phyloP scores from a whole-genome alignment of 2,797 vertebrate genomes.

The Loris lydekkerianus region DNA sequence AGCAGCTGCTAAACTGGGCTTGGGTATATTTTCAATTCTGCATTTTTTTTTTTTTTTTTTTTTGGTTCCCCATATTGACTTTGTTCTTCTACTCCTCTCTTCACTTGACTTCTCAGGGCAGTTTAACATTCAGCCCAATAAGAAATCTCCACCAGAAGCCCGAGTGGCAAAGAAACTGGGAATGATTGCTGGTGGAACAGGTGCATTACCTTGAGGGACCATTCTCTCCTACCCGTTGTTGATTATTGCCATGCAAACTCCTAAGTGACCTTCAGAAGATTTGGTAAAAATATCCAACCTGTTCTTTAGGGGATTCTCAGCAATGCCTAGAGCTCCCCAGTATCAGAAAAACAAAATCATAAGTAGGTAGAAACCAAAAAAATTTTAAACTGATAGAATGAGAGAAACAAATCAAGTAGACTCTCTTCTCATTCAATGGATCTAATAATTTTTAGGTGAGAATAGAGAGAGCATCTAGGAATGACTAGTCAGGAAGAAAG shows the following conservation, averaged over 20 bases:
- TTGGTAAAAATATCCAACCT: background rate
- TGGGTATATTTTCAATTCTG: background rate
- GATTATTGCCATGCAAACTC: background rate
- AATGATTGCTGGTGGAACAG: slow-evolving; percentile 99
- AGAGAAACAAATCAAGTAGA: background rate
- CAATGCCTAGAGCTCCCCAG: background rate
- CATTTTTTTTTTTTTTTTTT: slow-evolving; percentile 47
- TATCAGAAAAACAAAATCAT: slow-evolving; percentile 30
- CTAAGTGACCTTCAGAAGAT: background rate
- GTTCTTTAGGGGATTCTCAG: background rate
- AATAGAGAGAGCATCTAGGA: background rate
- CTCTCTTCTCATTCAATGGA: background rate
- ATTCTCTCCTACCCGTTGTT: background rate
- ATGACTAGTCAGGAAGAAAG: background rate
- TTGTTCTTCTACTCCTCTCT: slow-evolving; percentile 11
- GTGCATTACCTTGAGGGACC: slow-evolving; percentile 83
- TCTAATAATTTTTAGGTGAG: slow-evolving; percentile 2
- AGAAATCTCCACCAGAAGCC: slow-evolving; percentile 92
- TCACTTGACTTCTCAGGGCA: slow-evolving; percentile 88
- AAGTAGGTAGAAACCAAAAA: slow-evolving; percentile 1
- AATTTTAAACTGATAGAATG: background rate
- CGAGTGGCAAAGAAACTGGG: slow-evolving; percentile 93
- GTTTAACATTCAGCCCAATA: slow-evolving; percentile 94
- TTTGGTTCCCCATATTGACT: background rate
- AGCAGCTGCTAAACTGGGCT: slow-evolving; percentile 40